Conservation (phyloP, 2,888 invertebrate genomes). For the Scelioninae gen. 1 region DNA sequence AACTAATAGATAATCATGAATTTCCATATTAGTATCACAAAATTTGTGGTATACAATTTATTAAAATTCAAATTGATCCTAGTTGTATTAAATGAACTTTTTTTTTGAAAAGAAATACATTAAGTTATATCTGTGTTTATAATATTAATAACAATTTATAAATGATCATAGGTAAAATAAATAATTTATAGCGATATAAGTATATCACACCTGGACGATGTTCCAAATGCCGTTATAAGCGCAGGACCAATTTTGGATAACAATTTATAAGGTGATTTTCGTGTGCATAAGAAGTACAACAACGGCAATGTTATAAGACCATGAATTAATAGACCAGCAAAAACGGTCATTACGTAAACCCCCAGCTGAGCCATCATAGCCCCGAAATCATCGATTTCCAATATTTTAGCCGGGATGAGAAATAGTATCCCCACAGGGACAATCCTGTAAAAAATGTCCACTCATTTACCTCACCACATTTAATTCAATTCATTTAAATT, state of each 20-base stretch:
- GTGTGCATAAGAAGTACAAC: conserved; percentile 92
- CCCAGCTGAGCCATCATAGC: conserved; percentile 94
- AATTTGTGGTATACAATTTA: no score
- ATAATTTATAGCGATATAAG: not conserved
- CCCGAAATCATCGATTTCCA: conserved; percentile 93
- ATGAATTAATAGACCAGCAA: conserved; percentile 94
- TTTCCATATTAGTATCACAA: no score
- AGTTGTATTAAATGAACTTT: no score
- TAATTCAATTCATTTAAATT: no score
- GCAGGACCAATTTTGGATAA: conserved; percentile 94
- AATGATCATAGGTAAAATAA: no score
- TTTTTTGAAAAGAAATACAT: no score
- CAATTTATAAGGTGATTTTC: conserved; percentile 92
- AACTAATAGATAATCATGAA: no score
- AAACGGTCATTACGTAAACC: conserved; percentile 95
- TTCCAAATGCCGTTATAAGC: conserved; percentile 97
- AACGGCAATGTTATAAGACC: conserved; percentile 95
- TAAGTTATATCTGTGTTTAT: no score
- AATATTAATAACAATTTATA: no score
- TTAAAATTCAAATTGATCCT: no score
- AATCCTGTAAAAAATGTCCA: conserved; percentile 86
- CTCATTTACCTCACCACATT: not conserved
- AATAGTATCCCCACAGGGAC: conserved; percentile 95
- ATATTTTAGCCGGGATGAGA: conserved; percentile 94
- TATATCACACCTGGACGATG: conserved; percentile 88